Percentiles rank a stretch among this genome's conserved stretches.
Evolutionary conservation across 2,797 vertebrate genomes (phyloP).

Genomic region (Argyrosomus regius): DNA sequence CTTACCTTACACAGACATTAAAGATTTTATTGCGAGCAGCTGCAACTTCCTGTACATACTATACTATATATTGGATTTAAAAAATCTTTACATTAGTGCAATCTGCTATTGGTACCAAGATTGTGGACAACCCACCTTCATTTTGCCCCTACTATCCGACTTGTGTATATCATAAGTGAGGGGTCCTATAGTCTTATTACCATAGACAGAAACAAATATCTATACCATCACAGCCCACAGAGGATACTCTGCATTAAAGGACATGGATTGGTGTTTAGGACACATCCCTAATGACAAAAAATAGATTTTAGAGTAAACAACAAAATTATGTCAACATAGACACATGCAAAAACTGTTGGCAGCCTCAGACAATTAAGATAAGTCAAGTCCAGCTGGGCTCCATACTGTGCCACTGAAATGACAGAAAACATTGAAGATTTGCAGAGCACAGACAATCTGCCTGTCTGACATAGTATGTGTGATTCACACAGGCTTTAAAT

Average conservation of each 20-base stretch:
- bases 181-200: neutral
- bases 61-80: neutral
- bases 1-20: neutral
- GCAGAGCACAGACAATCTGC: slow-evolving; percentile 38
- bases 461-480: slow-evolving; percentile 47
- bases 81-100: neutral
- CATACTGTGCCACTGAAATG: slow-evolving; percentile 44
- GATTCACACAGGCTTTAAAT: slow-evolving; percentile 63
- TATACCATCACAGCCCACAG: neutral
- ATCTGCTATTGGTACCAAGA: neutral
- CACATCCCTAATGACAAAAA: neutral
- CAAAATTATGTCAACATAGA: slow-evolving; percentile 8
- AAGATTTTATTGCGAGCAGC: neutral
- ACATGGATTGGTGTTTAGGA: neutral
- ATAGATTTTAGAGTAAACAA: slow-evolving; percentile 14
- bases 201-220: neutral
- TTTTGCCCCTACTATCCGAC: neutral
- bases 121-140: neutral
- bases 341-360: neutral
- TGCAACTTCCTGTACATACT: neutral
- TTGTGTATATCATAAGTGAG: neutral
- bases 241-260: neutral
- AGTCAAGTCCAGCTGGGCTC: slow-evolving; percentile 40
- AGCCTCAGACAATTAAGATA: slow-evolving; percentile 25
- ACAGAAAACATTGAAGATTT: slow-evolving; percentile 48